Evolutionary conservation across 2,113 vertebrate species (phyloP).

Genomic region (Alaudala cheleensis): DNA sequence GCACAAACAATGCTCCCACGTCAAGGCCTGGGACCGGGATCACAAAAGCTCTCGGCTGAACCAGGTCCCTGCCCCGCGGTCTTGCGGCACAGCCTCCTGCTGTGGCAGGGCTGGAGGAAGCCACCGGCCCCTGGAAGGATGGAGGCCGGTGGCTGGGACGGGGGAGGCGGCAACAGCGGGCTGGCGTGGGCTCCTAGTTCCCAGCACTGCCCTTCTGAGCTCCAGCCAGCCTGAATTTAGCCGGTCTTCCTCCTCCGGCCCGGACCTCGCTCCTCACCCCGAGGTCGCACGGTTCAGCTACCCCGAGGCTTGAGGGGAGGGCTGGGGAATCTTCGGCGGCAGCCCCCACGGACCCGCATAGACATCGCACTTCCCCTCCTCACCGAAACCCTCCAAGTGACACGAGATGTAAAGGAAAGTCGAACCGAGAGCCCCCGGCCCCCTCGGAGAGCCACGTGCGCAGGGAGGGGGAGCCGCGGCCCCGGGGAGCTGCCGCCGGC

Average conservation of each 20-base stretch:
- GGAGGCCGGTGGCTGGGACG: background rate
- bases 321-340: background rate
- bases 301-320: fast-evolving
- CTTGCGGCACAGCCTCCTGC: background rate
- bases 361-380: background rate
- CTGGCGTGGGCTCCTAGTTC: fast-evolving
- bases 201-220: background rate
- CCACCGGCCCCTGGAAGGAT: background rate
- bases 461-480: background rate
- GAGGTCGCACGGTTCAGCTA: background rate
- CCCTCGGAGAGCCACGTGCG: background rate
- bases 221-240: background rate
- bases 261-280: background rate
- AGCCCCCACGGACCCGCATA: too few relatives aligned
- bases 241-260: background rate
- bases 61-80: background rate
- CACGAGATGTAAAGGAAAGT: background rate
- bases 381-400: background rate
- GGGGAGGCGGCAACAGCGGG: background rate
- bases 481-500: background rate
- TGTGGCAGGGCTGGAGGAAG: background rate
- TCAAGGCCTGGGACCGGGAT: background rate
- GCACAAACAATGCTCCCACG: background rate
- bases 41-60: background rate
- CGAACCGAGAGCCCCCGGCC: background rate